phyloP scores from a whole-genome alignment of 2,888 invertebrate genomes.

The Danaus chrysippus region DNA sequence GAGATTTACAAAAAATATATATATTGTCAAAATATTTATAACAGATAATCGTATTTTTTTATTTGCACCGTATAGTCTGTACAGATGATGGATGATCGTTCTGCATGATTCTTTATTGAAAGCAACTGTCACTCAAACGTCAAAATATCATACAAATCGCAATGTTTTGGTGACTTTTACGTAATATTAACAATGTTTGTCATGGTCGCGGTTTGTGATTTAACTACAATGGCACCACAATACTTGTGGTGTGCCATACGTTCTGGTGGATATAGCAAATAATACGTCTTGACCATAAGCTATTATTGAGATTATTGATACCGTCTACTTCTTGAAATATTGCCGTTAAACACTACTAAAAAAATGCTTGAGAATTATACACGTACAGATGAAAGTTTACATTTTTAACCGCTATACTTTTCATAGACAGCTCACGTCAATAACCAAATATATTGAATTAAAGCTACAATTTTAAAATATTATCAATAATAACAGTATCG shows the following conservation, averaged over 20 bases:
- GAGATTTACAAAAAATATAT: too few relatives aligned
- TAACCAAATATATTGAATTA: not conserved
- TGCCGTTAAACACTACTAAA: too few relatives aligned
- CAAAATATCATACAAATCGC: constrained; percentile 52
- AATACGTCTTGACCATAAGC: not conserved
- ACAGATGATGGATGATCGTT: constrained; percentile 44
- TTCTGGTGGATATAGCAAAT: not conserved
- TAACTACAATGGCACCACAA: constrained; percentile 31
- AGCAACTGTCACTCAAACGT: constrained; percentile 74
- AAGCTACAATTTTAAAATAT: not conserved
- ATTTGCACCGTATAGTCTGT: constrained; percentile 18
- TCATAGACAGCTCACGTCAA: not conserved
- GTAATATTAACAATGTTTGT: constrained; percentile 51
- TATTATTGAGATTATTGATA: too few relatives aligned
- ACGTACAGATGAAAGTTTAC: too few relatives aligned
- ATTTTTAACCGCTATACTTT: too few relatives aligned
- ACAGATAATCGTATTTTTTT: not conserved
- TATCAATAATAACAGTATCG: constrained; percentile 20
- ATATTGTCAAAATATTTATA: not conserved
- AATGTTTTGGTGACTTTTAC: constrained; percentile 58
- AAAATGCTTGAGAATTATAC: too few relatives aligned
- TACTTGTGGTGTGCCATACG: not conserved
- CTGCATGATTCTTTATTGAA: constrained; percentile 67
- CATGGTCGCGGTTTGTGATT: constrained; percentile 40
- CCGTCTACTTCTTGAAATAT: too few relatives aligned